Percentiles rank a stretch among this genome's conserved stretches.
Evolutionary conservation across 2,888 invertebrate genomes (phyloP).

Genomic region (Belgica antarctica): DNA sequence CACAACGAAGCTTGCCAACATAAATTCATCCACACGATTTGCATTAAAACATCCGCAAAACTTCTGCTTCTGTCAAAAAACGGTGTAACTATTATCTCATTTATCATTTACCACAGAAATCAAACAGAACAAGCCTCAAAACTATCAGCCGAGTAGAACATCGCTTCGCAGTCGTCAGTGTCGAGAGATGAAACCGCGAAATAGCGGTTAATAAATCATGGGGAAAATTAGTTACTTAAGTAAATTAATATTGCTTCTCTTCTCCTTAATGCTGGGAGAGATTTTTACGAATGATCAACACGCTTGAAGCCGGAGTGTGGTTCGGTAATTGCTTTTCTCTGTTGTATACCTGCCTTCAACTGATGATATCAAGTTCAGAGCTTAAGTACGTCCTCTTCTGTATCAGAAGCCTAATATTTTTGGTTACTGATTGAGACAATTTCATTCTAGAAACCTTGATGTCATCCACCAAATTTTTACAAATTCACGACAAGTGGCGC

Average conservation of each 20-base stretch:
- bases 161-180: too few relatives aligned
- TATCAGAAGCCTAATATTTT: too few relatives aligned
- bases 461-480: not conserved
- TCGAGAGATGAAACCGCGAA: slow-evolving; percentile 12
- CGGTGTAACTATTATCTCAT: slow-evolving; percentile 8
- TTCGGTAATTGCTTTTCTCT: slow-evolving; percentile 3
- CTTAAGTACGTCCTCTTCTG: too few relatives aligned
- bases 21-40: too few relatives aligned
- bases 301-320: not conserved
- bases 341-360: not conserved
- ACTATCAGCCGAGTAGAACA: slow-evolving; percentile 6
- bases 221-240: slow-evolving; percentile 35
- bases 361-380: not conserved
- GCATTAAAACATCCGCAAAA: too few relatives aligned
- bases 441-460: too few relatives aligned
- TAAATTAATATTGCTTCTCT: slow-evolving; percentile 30
- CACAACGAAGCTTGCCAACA: too few relatives aligned
- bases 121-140: not conserved
- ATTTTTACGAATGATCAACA: too few relatives aligned
- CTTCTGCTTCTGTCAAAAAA: too few relatives aligned
- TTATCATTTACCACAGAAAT: slow-evolving; percentile 18
- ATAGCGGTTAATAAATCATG: slow-evolving; percentile 37
- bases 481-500: not conserved
- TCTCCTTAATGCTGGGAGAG: not conserved
- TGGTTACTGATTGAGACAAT: too few relatives aligned